phyloP scores from a whole-genome alignment of 2,888 invertebrate species.

The Pristionchus exspectatus region DNA sequence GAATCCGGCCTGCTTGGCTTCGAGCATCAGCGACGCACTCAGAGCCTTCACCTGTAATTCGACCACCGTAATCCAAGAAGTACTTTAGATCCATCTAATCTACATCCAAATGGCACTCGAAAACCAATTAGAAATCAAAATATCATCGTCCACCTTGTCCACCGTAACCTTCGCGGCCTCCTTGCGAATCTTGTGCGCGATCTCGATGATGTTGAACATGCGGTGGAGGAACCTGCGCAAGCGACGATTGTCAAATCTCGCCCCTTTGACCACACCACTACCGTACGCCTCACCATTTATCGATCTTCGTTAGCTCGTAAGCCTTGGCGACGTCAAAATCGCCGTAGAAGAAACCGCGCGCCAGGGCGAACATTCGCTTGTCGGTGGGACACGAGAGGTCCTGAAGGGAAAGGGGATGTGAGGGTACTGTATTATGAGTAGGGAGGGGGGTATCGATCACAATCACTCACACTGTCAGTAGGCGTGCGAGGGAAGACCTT shows the following conservation, averaged over 20 bases:
- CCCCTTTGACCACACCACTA: background rate
- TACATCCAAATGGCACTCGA: background rate
- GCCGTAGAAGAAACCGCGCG: slow-evolving; percentile 87
- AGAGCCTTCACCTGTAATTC: slow-evolving; percentile 60
- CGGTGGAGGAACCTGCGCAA: slow-evolving; percentile 88
- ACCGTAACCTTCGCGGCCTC: slow-evolving; percentile 57
- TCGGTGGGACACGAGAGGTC: slow-evolving; percentile 95
- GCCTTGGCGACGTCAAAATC: slow-evolving; percentile 85
- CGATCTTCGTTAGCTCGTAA: slow-evolving; percentile 95
- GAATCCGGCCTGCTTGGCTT: slow-evolving; percentile 95
- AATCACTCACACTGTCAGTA: slow-evolving; percentile 84
- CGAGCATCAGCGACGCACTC: slow-evolving; percentile 82
- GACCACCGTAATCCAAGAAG: background rate
- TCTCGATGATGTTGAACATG: slow-evolving; percentile 91
- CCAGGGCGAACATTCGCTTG: slow-evolving; percentile 95
- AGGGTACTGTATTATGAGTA: background rate
- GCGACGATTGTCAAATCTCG: background rate
- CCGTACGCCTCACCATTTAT: slow-evolving; percentile 85
- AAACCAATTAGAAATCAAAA: background rate
- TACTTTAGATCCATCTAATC: background rate
- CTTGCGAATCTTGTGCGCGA: slow-evolving; percentile 70
- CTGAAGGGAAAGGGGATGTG: slow-evolving; percentile 63
- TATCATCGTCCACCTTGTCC: slow-evolving; percentile 41
- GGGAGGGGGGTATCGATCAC: background rate
- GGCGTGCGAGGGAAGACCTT: slow-evolving; percentile 84